A percentile compares a stretch with the other conserved stretches of the same genome.
These are phyloP conservation scores for Onychomys arenicola DNA, from an alignment of 2,797 vertebrate species.

Conservation along the genomic window DNA sequence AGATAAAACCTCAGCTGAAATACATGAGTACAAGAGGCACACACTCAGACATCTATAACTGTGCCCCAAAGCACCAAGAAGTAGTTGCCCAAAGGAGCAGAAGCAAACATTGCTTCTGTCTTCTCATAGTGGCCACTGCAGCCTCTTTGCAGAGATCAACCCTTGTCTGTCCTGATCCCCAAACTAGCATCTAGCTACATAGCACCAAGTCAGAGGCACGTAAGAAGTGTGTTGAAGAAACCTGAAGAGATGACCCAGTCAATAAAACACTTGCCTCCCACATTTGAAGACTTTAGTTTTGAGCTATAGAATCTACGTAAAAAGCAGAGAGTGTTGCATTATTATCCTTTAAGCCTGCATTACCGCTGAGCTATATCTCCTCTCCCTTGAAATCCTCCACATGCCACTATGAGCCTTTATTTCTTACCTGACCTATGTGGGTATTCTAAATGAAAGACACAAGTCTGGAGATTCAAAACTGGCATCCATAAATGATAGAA, in stretches of 20 bases:
- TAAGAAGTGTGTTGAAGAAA: rapidly evolving
- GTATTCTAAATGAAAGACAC: neutral
- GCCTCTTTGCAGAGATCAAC: slow-evolving; percentile 62
- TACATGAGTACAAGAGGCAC: rapidly evolving
- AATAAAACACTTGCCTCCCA: no score
- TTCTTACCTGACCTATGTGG: neutral
- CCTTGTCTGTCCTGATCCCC: slow-evolving; percentile 36
- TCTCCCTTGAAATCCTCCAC: neutral
- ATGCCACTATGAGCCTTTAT: neutral
- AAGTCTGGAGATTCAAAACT: neutral
- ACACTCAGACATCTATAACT: neutral
- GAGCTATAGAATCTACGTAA: neutral
- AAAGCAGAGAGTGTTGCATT: neutral
- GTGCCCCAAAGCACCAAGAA: slow-evolving; percentile 34
- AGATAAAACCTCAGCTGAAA: neutral
- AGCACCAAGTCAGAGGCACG: neutral
- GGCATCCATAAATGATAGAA: neutral
- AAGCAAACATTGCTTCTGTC: slow-evolving; percentile 64
- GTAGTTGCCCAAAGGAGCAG: slow-evolving; percentile 61
- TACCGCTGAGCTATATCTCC: neutral
- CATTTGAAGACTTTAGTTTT: neutral
- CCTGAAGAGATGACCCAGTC: neutral
- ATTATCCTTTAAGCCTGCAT: neutral
- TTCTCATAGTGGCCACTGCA: slow-evolving; percentile 75
- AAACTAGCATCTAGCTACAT: neutral